These are phyloP conservation scores for Charanyca ferruginea DNA, from an alignment of 2,888 invertebrate species.

Conservation along the genomic window DNA sequence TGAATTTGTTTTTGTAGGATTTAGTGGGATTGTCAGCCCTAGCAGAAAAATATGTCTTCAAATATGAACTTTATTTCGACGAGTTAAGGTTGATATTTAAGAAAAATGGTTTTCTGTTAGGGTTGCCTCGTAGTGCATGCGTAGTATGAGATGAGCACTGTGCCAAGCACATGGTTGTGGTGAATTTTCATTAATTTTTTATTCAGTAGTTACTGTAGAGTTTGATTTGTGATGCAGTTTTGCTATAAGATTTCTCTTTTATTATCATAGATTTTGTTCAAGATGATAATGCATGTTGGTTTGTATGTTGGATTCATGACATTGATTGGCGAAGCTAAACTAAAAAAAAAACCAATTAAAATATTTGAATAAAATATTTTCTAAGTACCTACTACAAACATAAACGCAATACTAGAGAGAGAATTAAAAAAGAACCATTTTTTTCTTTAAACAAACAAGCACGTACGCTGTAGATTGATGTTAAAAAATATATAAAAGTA, in stretches of 20 bases:
- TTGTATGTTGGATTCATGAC: constrained; percentile 77
- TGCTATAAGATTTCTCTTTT: constrained; percentile 86
- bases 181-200: constrained; percentile 76
- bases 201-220: constrained; percentile 77
- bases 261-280: constrained; percentile 78
- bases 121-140: constrained; percentile 85
- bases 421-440: no score
- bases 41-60: constrained; percentile 34
- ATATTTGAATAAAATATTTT: no score
- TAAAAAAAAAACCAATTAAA: no score
- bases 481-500: no score
- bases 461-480: no score
- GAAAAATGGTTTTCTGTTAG: constrained; percentile 53
- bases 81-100: constrained; percentile 56
- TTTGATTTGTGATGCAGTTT: constrained; percentile 88
- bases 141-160: constrained; percentile 84
- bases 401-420: no score
- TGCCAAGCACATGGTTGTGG: constrained; percentile 89
- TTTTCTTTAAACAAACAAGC: no score
- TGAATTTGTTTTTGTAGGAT: constrained; percentile 52
- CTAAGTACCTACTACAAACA: no score
- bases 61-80: constrained; percentile 57
- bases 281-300: constrained; percentile 79
- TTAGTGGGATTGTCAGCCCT: constrained; percentile 55
- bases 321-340: constrained; percentile 1